Evolutionary conservation across 2,797 vertebrate species (phyloP), one percentile per base, ranked within the genome.

Genomic region (Hemibagrus guttatus): DNA sequence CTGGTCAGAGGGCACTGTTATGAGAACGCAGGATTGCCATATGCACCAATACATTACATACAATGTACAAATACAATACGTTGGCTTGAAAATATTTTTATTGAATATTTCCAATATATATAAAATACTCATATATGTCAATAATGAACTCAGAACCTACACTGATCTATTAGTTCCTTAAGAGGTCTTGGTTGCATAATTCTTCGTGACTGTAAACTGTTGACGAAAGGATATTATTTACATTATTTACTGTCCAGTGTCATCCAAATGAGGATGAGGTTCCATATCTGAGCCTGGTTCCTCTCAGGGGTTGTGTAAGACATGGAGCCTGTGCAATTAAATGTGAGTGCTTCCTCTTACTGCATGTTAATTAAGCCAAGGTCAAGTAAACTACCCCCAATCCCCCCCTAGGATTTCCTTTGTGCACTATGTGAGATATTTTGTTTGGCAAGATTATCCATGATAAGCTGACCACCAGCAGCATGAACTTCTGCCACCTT

Each of bases 401-500:
- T 17, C 8, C 1, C 6, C 26, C 26, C 7, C 13, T 2, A 56
- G n/a, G 11, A 46, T 54, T 59, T 46, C 31, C 11, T 69, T 23
- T 72, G 54, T 81, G 42, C 54, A 61, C 19, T 52, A 63, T 82
- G 68, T 74, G 66, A 86, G 63, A 9, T 81, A 82, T 86, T 81
- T 4, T 74, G 28, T 58, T 42, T 81, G 56, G 39, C 66, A 64
- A 35, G 61, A 26, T 83, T 78, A 87, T 68, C 71, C 81, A 39
- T 52, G 31, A 76, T 31, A 59, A 84, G 74, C 91, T 93, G 94
- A 94, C 92, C 91, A 92, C 90, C 89, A 21, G 87, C 35, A 72
- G 89, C 89, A 89, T 85, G 91, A 56, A 85, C 86, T 88, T 91
- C 89, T 68, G 89, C 68, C 49, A 76, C 16, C 74, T 54, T 88